phyloP scores from a whole-genome alignment of 2,113 vertebrate genomes.

The Xerus inauris region DNA sequence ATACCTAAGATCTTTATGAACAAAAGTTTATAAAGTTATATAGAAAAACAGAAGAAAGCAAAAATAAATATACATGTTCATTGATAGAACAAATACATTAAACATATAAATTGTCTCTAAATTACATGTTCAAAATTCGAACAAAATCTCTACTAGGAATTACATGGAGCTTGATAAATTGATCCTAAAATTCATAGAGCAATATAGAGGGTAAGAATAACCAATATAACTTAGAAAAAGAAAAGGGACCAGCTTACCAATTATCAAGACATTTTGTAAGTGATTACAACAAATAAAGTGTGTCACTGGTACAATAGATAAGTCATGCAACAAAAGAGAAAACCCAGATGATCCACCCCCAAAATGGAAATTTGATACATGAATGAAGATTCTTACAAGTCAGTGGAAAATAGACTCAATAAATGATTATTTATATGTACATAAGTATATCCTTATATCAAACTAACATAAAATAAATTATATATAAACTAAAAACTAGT shows the following conservation, averaged over 20 bases:
- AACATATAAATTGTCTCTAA: constrained; percentile 27
- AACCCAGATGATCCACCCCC: not conserved
- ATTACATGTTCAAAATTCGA: not conserved
- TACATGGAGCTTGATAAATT: not conserved
- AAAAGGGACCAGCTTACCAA: not conserved
- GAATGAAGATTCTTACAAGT: not conserved
- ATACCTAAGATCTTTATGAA: not conserved
- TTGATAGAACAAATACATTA: not conserved
- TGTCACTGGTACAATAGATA: not conserved
- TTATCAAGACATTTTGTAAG: not conserved
- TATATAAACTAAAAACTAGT: constrained; percentile 27
- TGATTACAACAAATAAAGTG: constrained; percentile 2
- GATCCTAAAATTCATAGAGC: not conserved
- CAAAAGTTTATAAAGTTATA: constrained; percentile 1
- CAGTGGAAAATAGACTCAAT: constrained; percentile 1
- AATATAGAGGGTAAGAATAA: constrained; percentile 7
- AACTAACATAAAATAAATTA: constrained; percentile 36
- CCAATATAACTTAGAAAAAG: not conserved
- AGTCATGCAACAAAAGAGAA: not conserved
- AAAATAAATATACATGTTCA: not conserved
- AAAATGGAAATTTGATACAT: not conserved
- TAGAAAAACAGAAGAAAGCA: not conserved
- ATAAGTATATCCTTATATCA: not conserved
- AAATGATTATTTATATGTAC: not conserved
- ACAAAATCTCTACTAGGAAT: not conserved